Conservation (phyloP, 2,113 vertebrate genomes). For the Neofelis nebulosa region DNA sequence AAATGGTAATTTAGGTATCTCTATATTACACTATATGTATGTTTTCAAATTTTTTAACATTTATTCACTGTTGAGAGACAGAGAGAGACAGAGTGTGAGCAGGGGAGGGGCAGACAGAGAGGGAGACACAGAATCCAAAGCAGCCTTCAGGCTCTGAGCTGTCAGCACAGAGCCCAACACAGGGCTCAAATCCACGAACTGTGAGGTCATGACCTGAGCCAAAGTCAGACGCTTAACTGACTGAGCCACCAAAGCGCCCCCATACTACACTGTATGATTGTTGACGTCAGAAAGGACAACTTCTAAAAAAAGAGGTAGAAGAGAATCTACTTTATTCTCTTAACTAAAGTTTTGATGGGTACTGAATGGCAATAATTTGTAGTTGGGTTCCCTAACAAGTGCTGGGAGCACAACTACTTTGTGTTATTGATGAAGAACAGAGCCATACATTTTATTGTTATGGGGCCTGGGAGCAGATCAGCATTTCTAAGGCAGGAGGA, state of each 20-base stretch:
- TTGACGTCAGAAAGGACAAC: not conserved
- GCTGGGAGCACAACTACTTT: not conserved
- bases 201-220: no score
- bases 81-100: no score
- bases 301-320: not conserved
- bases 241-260: no score
- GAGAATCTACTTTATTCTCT: not conserved
- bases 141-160: no score
- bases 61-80: no score
- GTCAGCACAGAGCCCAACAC: no score
- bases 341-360: slow-evolving; percentile 11
- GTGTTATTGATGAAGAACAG: slow-evolving; percentile 2
- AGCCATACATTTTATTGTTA: not conserved
- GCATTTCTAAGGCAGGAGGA: not conserved
- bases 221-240: no score
- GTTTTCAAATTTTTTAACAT: no score
- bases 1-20: not conserved
- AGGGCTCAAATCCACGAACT: no score
- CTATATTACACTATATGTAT: not conserved
- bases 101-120: no score
- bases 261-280: not conserved
- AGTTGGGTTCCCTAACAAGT: not conserved
- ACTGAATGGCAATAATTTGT: not conserved
- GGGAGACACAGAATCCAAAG: no score
- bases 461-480: not conserved